Evolutionary conservation across 2,888 invertebrate species (phyloP), one percentile per base, ranked within the genome.

Genomic region (Meghimatium bilineatum): DNA sequence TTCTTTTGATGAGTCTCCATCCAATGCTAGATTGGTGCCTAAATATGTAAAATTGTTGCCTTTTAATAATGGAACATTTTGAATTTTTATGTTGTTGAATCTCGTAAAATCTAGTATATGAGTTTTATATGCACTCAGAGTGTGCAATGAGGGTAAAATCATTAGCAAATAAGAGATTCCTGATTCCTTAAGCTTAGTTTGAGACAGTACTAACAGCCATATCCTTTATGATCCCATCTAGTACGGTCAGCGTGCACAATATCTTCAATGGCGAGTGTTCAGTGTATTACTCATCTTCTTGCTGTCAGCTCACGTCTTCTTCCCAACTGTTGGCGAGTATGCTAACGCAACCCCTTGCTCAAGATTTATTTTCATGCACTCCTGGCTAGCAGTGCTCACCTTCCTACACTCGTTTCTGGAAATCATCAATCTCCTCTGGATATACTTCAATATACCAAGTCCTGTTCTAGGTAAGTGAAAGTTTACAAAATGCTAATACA

Each of bases 191-290:
- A n/a, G n/a, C 44, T 44, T 44, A 44, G 12, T 44, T 8, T 12
- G 44, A 44, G 44, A 2, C 56, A 56, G 56, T 56, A 17, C 17
- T 56, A 56, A 56, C 56, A 20, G 3, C 8, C 20, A 12, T 23
- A 17, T 56, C 2, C 2, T 20, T 56, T 23, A 14, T 56, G 10
- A 8, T 56, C 17, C 44, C 3, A 49, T 32, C 10, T n/a, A 75
- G 75, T 75, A 75, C 34, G 75, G 75, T 32, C 56, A 75, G 32
- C 52, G 75, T 12, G 20, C 34, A n/a, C 56, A 36, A 32, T 75
- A 75, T 32, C 32, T 75, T 3, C 52, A 75, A 23, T 75, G 75
- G 75, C 52, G 75, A 36, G 14, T 52, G 32, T 44, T 71, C 32
- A 71, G 32, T 44, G 5, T 66, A 2, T 44, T 49, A 44, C 5